These are phyloP conservation scores for Nycticebus coucang DNA, from an alignment of 2,113 vertebrate species.

Conservation along the genomic window DNA sequence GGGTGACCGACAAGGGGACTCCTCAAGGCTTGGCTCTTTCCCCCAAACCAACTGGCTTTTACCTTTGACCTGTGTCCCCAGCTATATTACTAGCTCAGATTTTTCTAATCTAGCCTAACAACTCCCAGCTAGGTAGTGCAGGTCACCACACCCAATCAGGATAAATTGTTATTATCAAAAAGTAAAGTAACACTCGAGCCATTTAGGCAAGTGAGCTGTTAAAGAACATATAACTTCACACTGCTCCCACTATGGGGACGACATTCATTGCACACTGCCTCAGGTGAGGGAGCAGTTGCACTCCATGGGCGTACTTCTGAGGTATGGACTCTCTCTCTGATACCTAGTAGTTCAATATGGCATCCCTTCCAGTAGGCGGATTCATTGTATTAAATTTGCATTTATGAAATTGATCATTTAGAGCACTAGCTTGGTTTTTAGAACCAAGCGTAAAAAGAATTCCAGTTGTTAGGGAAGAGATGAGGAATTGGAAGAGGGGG, in stretches of 20 bases:
- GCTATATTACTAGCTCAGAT: not conserved
- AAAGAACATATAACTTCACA: not conserved
- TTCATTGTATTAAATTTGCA: not conserved
- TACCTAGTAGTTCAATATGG: not conserved
- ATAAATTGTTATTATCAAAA: not conserved
- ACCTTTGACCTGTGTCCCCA: not conserved
- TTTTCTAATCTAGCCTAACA: slow-evolving; percentile 24
- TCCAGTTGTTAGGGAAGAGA: not conserved
- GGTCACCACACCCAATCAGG: not conserved
- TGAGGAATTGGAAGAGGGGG: not conserved
- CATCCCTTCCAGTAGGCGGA: not conserved
- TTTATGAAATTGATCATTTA: slow-evolving; percentile 9
- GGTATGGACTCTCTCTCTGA: not conserved
- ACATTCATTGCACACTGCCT: accelerated
- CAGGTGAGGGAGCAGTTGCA: accelerated
- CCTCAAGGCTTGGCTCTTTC: not conserved
- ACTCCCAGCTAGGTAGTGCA: not conserved
- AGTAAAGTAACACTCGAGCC: not conserved
- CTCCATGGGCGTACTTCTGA: not conserved
- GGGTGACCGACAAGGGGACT: not conserved
- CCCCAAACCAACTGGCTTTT: not conserved
- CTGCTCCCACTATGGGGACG: not conserved
- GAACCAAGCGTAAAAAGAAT: not conserved
- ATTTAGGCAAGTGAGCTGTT: not conserved
- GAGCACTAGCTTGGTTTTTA: slow-evolving; percentile 10